phyloP scores from a whole-genome alignment of 2,797 vertebrate species.

The Sebastes minor region DNA sequence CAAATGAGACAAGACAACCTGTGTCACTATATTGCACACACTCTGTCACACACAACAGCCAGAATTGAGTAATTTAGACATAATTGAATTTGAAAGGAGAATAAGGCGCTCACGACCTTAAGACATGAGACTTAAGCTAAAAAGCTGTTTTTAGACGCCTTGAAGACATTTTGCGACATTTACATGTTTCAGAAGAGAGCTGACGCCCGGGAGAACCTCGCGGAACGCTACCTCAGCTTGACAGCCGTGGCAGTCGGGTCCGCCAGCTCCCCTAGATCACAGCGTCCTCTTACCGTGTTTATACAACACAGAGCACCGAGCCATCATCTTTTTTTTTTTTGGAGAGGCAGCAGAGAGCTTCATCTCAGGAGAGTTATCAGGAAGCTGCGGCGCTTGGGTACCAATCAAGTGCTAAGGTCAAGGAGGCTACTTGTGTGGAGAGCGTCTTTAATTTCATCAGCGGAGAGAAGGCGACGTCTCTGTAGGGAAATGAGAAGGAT shows the following conservation, averaged over 20 bases:
- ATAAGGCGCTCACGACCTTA: slow-evolving; percentile 24
- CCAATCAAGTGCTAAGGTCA: slow-evolving; percentile 58
- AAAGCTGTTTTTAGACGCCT: slow-evolving; percentile 36
- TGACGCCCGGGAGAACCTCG: slow-evolving; percentile 16
- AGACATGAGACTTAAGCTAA: slow-evolving; percentile 44
- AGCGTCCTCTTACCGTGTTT: slow-evolving; percentile 37
- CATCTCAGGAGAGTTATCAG: slow-evolving; percentile 35
- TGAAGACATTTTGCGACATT: slow-evolving; percentile 43
- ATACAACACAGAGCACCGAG: slow-evolving; percentile 22
- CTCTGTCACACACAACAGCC: slow-evolving; percentile 29
- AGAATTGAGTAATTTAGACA: slow-evolving; percentile 33
- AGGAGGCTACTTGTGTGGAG: slow-evolving; percentile 44
- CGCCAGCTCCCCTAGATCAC: slow-evolving; percentile 21
- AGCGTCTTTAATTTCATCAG: slow-evolving; percentile 63
- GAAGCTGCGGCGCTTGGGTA: slow-evolving; percentile 3
- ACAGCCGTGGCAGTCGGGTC: slow-evolving; percentile 44
- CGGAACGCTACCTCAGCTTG: slow-evolving; percentile 32
- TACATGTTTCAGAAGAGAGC: slow-evolving; percentile 41
- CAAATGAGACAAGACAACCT: slow-evolving; percentile 51
- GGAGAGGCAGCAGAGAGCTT: slow-evolving; percentile 32
- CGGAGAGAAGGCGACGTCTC: slow-evolving; percentile 39
- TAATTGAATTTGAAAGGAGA: slow-evolving; percentile 58
- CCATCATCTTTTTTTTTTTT: slow-evolving; percentile 38
- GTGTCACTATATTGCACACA: slow-evolving; percentile 18
- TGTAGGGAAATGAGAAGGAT: slow-evolving; percentile 61